Evolutionary conservation across 2,797 vertebrate genomes (phyloP), one percentile per base, ranked within the genome.

Genomic region (Gallinago solitaria): DNA sequence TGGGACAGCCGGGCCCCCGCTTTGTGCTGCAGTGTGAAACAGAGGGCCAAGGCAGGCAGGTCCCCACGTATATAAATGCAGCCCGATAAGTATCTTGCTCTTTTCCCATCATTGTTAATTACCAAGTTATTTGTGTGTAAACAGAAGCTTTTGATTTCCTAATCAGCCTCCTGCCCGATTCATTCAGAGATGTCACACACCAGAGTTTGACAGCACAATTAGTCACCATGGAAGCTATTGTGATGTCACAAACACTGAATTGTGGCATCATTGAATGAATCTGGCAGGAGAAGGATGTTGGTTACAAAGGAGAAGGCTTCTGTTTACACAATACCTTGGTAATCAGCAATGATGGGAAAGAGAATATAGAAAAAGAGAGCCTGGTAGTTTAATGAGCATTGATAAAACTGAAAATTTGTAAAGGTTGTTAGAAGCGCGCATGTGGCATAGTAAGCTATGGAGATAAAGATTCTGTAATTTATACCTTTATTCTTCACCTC

Each of bases 151-250:
- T 88, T 94, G 95, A 95, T 71, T 87, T 95, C 94, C 89, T 97
- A 93, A 94, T 94, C 83, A 96, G 95, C 93, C 83, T 96, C 80
- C 83, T 89, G 94, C 65, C 81, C 74, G 76, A 93, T 87, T 95
- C 93, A 96, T 95, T 96, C 85, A 96, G 51, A 83, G 92, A 95
- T 92, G 96, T 92, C 93, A 94, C 93, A 93, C 93, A 87, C 94
- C 84, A 90, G 83, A 96, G 95, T 92, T 88, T 96, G 96, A 96
- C 87, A 93, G 96, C 96, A 97, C 95, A 96, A 97, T 97, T 96
- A 95, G 94, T 97, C 95, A 96, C 96, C 96, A 94, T 97, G 95
- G 96, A 96, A 97, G 93, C 96, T 95, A 95, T 78, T 95, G 92
- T 95, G 96, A 96, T 94, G 93, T 96, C 96, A 96, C 90, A 87